Base-by-base conservation (phyloP, 2,797 vertebrate species). In the Chaetodon trifasciatus region DNA sequence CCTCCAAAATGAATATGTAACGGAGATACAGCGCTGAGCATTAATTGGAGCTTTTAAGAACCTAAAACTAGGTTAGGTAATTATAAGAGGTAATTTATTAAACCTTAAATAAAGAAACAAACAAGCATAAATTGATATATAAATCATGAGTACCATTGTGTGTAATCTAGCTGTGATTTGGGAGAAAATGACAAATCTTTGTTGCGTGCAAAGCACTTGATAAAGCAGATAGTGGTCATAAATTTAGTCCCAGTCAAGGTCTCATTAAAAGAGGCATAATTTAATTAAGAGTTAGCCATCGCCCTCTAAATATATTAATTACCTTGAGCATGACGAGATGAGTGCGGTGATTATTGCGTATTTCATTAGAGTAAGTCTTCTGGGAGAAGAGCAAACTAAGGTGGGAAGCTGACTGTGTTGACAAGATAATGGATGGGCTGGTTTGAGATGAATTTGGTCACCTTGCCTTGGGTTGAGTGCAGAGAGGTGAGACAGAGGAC, bases 261-360 rank as follows among this genome's bases (percentile, higher is more conserved):
- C 96, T 97, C 96, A 97, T 97, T 98, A 97, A 97, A 97, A 93
- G 93, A 96, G 96, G 93, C 96, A 96, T 98, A 97, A 99, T 98
- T 99, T 97, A 96, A 97, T 97, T 97, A 97, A 96, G 96, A 97
- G 96, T 95, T 96, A 96, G 95, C 94, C 93, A 96, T 96, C 95
- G 95, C 94, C 93, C 96, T 96, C 95, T 92, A 97, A 98, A 98
- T 95, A 96, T 97, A 98, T 99, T 98, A 98, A 99, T 99, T 99
- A 99, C 97, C 96, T 98, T 97, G 96, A 96, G 95, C 96, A 95
- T 95, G 96, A 97, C 96, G 97, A 98, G 98, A 98, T 99, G 97
- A 97, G 95, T 82, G 93, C 93, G 86, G 92, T 91, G 96, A 97
- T 98, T 98, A 97, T 95, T 96, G 96, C 96, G 95, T 96, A 94